These are phyloP conservation scores for Cotesia chilonis DNA, from an alignment of 1,140 invertebrate species.

Conservation along the genomic window DNA sequence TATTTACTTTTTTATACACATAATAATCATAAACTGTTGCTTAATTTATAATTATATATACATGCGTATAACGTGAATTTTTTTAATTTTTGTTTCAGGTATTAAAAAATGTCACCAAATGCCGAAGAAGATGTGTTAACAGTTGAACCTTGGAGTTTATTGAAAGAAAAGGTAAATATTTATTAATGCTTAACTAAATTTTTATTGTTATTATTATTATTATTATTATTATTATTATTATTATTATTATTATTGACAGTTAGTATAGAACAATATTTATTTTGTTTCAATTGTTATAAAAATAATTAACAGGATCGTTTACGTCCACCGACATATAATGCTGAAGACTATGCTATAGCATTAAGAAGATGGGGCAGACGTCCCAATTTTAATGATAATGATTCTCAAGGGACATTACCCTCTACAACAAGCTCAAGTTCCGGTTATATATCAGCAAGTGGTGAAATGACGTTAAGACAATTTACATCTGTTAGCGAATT, in stretches of 20 bases:
- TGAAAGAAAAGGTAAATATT: conserved; percentile 58
- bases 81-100: conserved; percentile 53
- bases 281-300: conserved; percentile 18
- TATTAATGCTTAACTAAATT: neutral
- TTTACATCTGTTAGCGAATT: conserved; percentile 87
- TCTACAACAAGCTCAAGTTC: conserved; percentile 65
- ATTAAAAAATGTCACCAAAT: conserved; percentile 65
- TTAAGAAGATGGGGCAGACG: conserved; percentile 80
- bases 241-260: neutral
- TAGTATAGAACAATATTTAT: neutral
- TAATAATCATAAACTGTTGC: neutral
- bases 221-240: neutral
- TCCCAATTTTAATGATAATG: conserved; percentile 57
- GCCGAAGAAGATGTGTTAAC: conserved; percentile 63
- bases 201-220: neutral
- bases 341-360: conserved; percentile 82
- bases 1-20: too few species aligned
- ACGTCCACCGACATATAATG: conserved; percentile 85
- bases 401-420: conserved; percentile 60
- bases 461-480: conserved; percentile 86
- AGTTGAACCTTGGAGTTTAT: conserved; percentile 58
- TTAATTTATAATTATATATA: neutral
- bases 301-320: conserved; percentile 74
- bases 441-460: conserved; percentile 66
- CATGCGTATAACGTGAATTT: neutral